Evolutionary conservation across 2,113 vertebrate genomes (phyloP).

Genomic region (Antigone vipio): DNA sequence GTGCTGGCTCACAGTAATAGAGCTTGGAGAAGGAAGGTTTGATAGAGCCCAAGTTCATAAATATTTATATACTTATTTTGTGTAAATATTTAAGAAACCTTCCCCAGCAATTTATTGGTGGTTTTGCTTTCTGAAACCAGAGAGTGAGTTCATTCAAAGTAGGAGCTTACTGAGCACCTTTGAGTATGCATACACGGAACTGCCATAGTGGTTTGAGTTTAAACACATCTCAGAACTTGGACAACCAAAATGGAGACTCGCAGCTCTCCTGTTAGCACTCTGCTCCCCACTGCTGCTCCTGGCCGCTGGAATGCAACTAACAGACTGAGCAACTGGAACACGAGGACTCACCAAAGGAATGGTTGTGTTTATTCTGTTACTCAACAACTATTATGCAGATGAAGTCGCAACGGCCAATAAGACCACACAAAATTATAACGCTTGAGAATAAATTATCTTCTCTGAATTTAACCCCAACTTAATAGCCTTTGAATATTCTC

Average conservation of each 20-base stretch:
- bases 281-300: background rate
- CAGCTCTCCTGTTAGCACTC: background rate
- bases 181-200: background rate
- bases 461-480: background rate
- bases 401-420: background rate
- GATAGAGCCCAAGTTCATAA: background rate
- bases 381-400: background rate
- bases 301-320: background rate
- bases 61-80: background rate
- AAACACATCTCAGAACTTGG: background rate
- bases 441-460: background rate
- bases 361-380: background rate
- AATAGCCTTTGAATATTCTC: background rate
- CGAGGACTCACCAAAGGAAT: background rate
- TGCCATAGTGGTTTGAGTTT: background rate
- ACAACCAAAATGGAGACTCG: rapidly evolving
- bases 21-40: background rate
- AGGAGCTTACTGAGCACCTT: background rate
- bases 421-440: background rate
- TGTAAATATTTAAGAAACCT: background rate
- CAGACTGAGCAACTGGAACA: background rate
- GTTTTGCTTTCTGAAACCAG: background rate
- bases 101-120: background rate
- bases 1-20: background rate
- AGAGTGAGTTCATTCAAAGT: background rate